A percentile compares a stretch with the other conserved stretches of the same genome.
These are phyloP conservation scores for Ichneumoninae sp. DNA, from an alignment of 2,888 invertebrate genomes.

Conservation along the genomic window DNA sequence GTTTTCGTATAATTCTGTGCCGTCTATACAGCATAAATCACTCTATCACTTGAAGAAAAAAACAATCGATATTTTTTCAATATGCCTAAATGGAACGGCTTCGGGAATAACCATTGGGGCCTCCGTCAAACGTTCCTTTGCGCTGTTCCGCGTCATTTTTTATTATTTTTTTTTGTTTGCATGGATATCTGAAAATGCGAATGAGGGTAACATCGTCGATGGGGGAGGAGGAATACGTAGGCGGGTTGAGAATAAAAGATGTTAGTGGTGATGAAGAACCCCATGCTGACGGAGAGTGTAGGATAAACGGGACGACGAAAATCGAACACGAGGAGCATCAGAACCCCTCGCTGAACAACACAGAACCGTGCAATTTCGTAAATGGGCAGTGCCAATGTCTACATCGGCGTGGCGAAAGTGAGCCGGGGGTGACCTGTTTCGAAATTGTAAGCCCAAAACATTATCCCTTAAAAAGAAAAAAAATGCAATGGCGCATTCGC, in stretches of 20 bases:
- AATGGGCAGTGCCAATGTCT: conserved; percentile 74
- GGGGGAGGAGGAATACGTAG: conserved; percentile 60
- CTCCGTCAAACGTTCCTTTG: conserved; percentile 59
- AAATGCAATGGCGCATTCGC: background rate
- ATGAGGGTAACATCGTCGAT: conserved; percentile 66
- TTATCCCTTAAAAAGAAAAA: background rate
- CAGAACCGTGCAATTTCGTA: conserved; percentile 72
- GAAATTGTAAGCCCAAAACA: conserved; percentile 8
- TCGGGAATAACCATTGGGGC: conserved; percentile 52
- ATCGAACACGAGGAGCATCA: conserved; percentile 56
- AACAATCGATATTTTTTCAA: conserved; percentile 79
- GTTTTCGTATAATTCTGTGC: conserved; percentile 5
- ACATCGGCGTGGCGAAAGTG: conserved; percentile 26
- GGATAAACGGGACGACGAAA: conserved; percentile 22
- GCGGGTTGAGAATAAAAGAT: conserved; percentile 66
- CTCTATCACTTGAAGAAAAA: conserved; percentile 73
- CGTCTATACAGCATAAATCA: conserved; percentile 24
- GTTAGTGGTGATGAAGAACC: conserved; percentile 63
- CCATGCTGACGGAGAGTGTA: conserved; percentile 5
- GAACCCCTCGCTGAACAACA: conserved; percentile 55
- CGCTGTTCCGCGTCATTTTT: conserved; percentile 42
- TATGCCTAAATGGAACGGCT: conserved; percentile 76
- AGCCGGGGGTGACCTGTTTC: conserved; percentile 45
- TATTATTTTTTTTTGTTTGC: conserved; percentile 43
- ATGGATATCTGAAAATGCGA: conserved; percentile 47